Evolutionary conservation across 2,113 vertebrate genomes (phyloP).

Genomic region (Grallaria varia): DNA sequence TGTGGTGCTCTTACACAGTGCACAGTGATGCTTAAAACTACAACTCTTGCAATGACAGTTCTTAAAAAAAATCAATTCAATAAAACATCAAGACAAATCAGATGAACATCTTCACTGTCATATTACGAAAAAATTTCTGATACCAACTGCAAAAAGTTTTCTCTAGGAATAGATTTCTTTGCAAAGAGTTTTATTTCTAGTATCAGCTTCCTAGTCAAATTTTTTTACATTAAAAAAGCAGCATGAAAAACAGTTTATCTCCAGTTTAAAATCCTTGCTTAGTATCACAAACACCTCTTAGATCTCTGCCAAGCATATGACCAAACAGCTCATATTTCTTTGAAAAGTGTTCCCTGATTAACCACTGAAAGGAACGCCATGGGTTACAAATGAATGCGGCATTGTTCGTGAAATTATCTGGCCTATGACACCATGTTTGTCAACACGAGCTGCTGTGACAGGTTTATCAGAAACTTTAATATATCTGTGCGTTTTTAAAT

Average conservation of each 20-base stretch:
- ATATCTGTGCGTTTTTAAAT: not conserved
- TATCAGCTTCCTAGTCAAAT: not conserved
- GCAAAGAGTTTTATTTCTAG: not conserved
- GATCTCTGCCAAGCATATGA: not conserved
- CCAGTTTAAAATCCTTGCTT: not conserved
- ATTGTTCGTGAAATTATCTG: not conserved
- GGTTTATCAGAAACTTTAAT: not conserved
- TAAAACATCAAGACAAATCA: not conserved
- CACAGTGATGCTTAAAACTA: not conserved
- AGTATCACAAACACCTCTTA: not conserved
- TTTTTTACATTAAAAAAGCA: not conserved
- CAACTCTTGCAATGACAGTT: not conserved
- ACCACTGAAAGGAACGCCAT: not conserved
- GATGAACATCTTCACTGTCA: rapidly evolving
- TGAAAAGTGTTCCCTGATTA: not conserved
- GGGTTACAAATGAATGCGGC: not conserved
- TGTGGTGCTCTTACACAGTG: not conserved
- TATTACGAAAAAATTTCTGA: not conserved
- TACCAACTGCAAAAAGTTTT: not conserved
- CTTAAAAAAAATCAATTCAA: not conserved
- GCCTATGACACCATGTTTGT: not conserved
- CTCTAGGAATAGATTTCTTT: not conserved
- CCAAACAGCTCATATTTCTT: not conserved
- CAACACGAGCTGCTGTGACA: not conserved
- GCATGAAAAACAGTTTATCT: not conserved